Evolutionary conservation across 2,113 vertebrate genomes (phyloP), one percentile per base, ranked within the genome.

Genomic region (Tichodroma muraria): DNA sequence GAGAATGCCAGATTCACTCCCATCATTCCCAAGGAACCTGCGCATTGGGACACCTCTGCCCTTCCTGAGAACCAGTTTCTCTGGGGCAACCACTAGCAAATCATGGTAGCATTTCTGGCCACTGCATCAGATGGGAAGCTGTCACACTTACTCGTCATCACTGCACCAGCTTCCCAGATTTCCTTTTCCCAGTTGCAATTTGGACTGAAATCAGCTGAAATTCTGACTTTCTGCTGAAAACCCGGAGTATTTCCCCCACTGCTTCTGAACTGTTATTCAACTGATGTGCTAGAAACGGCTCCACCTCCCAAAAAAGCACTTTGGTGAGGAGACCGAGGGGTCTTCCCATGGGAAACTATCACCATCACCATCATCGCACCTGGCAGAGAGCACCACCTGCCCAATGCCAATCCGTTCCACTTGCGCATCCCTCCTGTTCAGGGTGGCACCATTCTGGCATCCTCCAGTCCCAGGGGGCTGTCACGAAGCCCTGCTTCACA

Each of bases 151-250:
- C 33, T 61, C 1, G 0, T 47, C 5, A 2, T n/a, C 69, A 80
- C 52, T 1, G 1, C 9, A 8, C 27, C 5, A 4, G 50, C 27
- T 80, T 80, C 72, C 76, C 72, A 70, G 42, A 52, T 83, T 80
- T 95, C 88, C 77, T 70, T 59, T 66, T 86, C 80, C 80, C 65
- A 27, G 18, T 4, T 0, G 31, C 72, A 80, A 90, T 88, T 25
- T 75, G 77, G 70, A 84, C 57, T 52, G 49, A 83, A 94, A 83
- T 63, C 90, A 95, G 86, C 65, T 84, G 88, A 90, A 60, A 84
- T 59, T 31, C 6, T 21, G 63, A 60, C 35, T 66, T 78, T 88
- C 59, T 70, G 71, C 50, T 9, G 17, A 73, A 89, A 85, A 33
- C 27, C 19, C 30, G 22, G 21, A 2, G 0, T 9, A 25, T 54